Evolutionary conservation across 2,797 vertebrate genomes (phyloP).

Genomic region (Manis crassicaudata): DNA sequence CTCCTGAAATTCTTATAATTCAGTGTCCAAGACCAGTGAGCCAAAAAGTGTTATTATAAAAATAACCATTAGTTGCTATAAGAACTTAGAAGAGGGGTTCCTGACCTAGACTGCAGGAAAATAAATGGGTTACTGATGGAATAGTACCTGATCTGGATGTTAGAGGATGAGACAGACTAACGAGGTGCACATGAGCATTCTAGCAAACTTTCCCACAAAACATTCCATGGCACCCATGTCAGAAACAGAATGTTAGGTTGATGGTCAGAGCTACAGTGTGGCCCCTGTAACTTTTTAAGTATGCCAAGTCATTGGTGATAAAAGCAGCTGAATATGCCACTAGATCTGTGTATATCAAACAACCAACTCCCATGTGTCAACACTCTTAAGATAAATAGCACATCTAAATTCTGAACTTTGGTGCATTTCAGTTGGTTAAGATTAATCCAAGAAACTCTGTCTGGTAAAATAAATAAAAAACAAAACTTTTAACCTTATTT

Average conservation of each 20-base stretch:
- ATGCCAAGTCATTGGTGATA: background rate
- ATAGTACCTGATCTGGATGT: background rate
- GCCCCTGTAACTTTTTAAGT: background rate
- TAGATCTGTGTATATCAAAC: background rate
- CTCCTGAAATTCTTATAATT: background rate
- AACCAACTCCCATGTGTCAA: background rate
- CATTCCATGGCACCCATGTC: background rate
- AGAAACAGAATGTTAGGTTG: background rate
- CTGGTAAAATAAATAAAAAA: background rate
- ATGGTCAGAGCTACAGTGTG: background rate
- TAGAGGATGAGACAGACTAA: background rate
- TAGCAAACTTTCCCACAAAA: background rate
- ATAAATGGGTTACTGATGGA: background rate
- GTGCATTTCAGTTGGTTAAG: background rate
- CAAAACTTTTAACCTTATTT: background rate
- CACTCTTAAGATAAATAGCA: background rate
- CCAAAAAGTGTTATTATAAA: background rate
- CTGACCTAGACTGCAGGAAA: background rate
- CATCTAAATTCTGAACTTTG: constrained; percentile 27
- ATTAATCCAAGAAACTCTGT: background rate
- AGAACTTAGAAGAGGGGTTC: background rate
- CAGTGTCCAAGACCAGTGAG: background rate
- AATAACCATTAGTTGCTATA: background rate
- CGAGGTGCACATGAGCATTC: background rate
- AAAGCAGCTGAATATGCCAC: background rate